Base-by-base conservation (phyloP, 2,113 vertebrate genomes). In the Brienomyrus brachyistius region DNA sequence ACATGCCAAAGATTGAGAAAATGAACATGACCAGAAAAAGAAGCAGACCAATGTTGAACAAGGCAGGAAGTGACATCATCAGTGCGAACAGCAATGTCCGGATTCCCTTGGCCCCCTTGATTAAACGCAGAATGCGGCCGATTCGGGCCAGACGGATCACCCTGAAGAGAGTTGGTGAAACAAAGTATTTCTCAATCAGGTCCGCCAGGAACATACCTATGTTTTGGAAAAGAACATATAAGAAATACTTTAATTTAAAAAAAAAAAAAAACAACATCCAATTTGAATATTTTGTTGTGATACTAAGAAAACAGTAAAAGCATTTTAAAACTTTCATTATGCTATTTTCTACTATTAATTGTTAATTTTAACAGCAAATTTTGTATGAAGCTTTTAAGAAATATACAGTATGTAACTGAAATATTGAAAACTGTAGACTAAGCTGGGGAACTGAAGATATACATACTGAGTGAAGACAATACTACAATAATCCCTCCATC, bases 11-110 rank as follows among this genome's bases (percentile, higher is more conserved):
- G 94, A 99, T 99, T 93, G 98, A 99, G 95, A 98, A 99, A 95
- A 99, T 99, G 96, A 99, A 99, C 98, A 99, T 99, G 94, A 99
- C 98, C 89, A 99, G 90, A 95, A 99, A 99, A 70, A 99, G 97
- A 92, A 99, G 92, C 10, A 99, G 97, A 92, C 98, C 98, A 0
- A 99, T 99, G 96, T 99, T 99, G 96, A 99, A 99, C 93, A 99
- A 94, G 91, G 98, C 98, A 62, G 98, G 98, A 94, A 99, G 95
- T 89, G 98, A 99, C 98, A 99, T 99, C 98, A 99, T 99, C 94
- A 99, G 97, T 95, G 98, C 98, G 95, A 99, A 99, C 92, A 99
- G 96, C 92, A 99, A 95, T 91, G 98, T 99, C 93, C 98, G 96
- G 94, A 99, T 99, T 87, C 98, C 98, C 92, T 99, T 99, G 94